Conservation (phyloP, 2,888 invertebrate genomes). For the Mesorhabditis sp. region DNA sequence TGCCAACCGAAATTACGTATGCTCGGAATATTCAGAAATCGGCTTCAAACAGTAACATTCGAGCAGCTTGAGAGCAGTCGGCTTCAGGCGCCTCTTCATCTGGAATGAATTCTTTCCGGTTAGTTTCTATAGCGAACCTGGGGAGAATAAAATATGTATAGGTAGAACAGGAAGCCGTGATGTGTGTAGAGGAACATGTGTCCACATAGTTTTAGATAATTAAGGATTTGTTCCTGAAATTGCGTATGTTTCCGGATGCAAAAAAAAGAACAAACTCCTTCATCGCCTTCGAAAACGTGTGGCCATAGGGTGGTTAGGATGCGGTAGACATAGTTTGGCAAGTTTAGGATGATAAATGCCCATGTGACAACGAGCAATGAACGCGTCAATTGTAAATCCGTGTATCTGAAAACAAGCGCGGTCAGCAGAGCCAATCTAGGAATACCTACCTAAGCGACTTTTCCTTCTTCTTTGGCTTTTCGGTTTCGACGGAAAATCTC, state of each 20-base stretch:
- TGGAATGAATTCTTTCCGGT: neutral
- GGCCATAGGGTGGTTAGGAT: conserved; percentile 31
- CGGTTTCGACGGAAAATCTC: conserved; percentile 15
- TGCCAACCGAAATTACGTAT: conserved; percentile 19
- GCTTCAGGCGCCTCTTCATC: conserved; percentile 45
- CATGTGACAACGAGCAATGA: conserved; percentile 48
- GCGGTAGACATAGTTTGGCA: conserved; percentile 53
- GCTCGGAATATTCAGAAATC: conserved; percentile 25
- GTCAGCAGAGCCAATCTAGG: no score
- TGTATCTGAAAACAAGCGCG: conserved; percentile 28
- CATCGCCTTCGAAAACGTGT: neutral
- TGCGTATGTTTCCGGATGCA: no score
- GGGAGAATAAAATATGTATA: conserved; percentile 55
- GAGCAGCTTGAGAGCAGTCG: conserved; percentile 51
- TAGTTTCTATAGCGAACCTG: conserved; percentile 17
- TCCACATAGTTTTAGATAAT: conserved; percentile 23
- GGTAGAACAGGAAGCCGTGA: conserved; percentile 52
- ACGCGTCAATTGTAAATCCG: conserved; percentile 51
- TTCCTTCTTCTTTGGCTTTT: conserved; percentile 11
- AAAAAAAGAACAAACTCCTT: no score
- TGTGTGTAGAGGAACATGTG: conserved; percentile 53
- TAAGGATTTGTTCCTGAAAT: neutral
- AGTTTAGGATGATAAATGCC: conserved; percentile 46
- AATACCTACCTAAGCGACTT: conserved; percentile 14
- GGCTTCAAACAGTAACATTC: conserved; percentile 56